These are phyloP conservation scores for Drosophila hydei DNA, from an alignment of 1,140 invertebrate genomes.

Conservation along the genomic window DNA sequence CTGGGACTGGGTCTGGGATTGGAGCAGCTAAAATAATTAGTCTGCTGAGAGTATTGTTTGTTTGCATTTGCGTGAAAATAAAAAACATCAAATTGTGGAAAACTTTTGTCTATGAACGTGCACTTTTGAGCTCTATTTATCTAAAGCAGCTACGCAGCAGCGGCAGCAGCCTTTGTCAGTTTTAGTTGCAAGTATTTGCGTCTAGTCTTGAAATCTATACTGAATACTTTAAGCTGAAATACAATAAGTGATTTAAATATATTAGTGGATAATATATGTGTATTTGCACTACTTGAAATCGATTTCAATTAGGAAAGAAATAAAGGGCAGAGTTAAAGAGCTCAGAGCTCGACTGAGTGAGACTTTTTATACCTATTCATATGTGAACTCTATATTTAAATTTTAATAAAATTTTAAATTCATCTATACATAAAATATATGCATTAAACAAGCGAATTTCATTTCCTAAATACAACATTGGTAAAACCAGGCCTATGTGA, in stretches of 20 bases:
- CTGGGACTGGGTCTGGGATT: slow-evolving; percentile 16
- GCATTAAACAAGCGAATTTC: too few relatives aligned
- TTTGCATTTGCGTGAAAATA: slow-evolving; percentile 66
- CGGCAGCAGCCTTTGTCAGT: not conserved
- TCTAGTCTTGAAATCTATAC: not conserved
- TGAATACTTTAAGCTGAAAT: not conserved
- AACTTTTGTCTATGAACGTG: slow-evolving; percentile 66
- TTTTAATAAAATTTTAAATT: too few relatives aligned
- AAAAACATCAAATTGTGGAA: slow-evolving; percentile 16
- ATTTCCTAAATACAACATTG: too few relatives aligned
- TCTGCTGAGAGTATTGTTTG: slow-evolving; percentile 79
- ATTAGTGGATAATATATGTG: not conserved
- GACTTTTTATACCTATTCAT: too few relatives aligned
- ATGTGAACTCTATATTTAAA: too few relatives aligned
- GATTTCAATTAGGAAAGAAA: too few relatives aligned
- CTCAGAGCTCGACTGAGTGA: too few relatives aligned
- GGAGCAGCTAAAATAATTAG: slow-evolving; percentile 74
- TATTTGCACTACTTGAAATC: not conserved
- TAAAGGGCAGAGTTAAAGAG: too few relatives aligned
- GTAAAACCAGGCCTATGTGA: too few relatives aligned
- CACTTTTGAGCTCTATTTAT: slow-evolving; percentile 62
- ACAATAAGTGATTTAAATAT: not conserved
- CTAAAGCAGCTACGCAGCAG: slow-evolving; percentile 20
- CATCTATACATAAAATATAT: too few relatives aligned
- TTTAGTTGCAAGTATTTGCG: slow-evolving; percentile 6